Percentiles rank a stretch among this genome's conserved stretches.
These are phyloP conservation scores for Parapsyche elsis DNA, from an alignment of 1,140 invertebrate genomes.

Conservation along the genomic window DNA sequence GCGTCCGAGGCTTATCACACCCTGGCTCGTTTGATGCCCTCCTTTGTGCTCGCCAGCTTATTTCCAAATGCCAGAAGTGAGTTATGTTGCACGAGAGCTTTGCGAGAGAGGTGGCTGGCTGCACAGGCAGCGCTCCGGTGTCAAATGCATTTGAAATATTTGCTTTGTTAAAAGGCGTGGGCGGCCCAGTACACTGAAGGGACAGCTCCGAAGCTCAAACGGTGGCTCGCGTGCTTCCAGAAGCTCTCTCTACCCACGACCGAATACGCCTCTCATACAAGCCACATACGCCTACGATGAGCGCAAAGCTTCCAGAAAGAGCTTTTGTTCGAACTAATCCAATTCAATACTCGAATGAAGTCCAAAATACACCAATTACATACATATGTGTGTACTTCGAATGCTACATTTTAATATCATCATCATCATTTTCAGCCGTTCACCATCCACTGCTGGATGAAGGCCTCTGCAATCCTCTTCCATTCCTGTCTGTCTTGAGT, in stretches of 20 bases:
- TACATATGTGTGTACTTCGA: too few species aligned
- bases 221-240: conserved; percentile 6
- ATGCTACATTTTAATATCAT: too few species aligned
- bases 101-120: background rate
- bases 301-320: too few species aligned
- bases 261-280: background rate
- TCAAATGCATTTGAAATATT: conserved; percentile 50
- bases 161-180: conserved; percentile 42
- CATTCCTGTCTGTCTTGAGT: too few species aligned
- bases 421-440: too few species aligned
- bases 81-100: conserved; percentile 33
- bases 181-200: background rate
- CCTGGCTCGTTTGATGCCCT: background rate
- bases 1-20: background rate
- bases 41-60: background rate
- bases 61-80: conserved; percentile 43
- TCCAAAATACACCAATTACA: too few species aligned
- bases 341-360: too few species aligned
- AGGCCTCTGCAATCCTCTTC: too few species aligned
- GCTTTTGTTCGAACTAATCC: too few species aligned
- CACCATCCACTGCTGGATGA: too few species aligned
- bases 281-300: too few species aligned
- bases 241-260: background rate
- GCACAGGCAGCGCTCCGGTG: conserved; percentile 5
- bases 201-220: background rate